Percentiles rank a stretch among this genome's conserved stretches.
Evolutionary conservation across 2,113 vertebrate species (phyloP).

Genomic region (Castor canadensis): DNA sequence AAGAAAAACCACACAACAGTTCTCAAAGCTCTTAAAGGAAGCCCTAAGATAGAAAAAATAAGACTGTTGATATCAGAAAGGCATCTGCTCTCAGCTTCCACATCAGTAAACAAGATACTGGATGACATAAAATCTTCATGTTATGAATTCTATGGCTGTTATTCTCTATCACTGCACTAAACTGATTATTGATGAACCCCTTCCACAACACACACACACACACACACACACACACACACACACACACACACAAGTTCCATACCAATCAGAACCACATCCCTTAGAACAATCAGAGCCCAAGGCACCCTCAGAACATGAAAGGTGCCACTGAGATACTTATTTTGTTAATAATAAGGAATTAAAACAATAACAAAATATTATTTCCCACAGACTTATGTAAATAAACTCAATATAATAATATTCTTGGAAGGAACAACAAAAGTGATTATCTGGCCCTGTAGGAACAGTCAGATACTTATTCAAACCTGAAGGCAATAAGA

Average conservation of each 20-base stretch:
- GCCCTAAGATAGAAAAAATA: not conserved
- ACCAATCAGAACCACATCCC: not conserved
- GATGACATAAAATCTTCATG: not conserved
- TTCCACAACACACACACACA: no score
- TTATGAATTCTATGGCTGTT: not conserved
- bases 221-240: no score
- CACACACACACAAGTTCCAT: not conserved
- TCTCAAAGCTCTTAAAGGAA: not conserved
- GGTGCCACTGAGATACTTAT: not conserved
- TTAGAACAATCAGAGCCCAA: not conserved
- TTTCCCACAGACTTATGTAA: slow-evolving; percentile 50
- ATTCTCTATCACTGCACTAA: not conserved
- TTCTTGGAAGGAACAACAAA: slow-evolving; percentile 37
- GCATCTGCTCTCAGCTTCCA: not conserved
- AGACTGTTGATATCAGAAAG: not conserved
- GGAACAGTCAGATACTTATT: slow-evolving; percentile 41
- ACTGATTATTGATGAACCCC: not conserved
- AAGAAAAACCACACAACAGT: not conserved
- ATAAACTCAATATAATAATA: slow-evolving; percentile 45
- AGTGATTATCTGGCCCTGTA: slow-evolving; percentile 8
- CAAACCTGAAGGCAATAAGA: not conserved
- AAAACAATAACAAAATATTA: slow-evolving; percentile 17
- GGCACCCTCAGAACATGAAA: not conserved
- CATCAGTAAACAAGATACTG: not conserved
- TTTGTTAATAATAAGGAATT: not conserved